Conservation (phyloP, 2,113 vertebrate genomes). For the Siphamia tubifer region DNA sequence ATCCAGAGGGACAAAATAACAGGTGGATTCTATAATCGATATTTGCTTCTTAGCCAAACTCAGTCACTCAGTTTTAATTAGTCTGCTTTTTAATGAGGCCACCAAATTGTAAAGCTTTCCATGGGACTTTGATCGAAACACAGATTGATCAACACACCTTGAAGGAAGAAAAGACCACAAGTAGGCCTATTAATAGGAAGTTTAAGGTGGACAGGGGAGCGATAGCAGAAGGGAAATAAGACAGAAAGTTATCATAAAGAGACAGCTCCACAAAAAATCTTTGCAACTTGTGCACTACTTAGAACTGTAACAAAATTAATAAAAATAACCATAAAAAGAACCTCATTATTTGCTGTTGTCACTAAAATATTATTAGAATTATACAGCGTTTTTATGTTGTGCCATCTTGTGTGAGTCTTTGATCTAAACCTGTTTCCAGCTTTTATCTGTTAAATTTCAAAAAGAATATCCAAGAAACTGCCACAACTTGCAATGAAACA, state of each 20-base stretch:
- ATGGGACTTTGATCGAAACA: background rate
- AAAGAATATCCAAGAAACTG: no score
- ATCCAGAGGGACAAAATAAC: background rate
- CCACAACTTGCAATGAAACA: no score
- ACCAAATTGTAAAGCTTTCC: background rate
- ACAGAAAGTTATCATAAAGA: background rate
- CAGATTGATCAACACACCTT: slow-evolving; percentile 4
- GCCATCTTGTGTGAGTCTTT: no score
- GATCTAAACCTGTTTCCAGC: no score
- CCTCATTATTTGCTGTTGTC: no score
- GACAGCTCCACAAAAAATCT: no score
- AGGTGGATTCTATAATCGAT: slow-evolving; percentile 24
- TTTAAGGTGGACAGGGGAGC: background rate
- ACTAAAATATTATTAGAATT: no score
- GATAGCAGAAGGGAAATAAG: background rate
- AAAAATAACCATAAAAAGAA: no score
- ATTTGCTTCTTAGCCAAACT: background rate
- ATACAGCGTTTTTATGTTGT: no score
- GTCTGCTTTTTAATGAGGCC: slow-evolving; percentile 30
- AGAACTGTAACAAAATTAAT: no score
- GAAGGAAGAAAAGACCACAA: background rate
- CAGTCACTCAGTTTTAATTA: slow-evolving; percentile 14
- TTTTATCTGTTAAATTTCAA: no score
- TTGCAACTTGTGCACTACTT: no score
- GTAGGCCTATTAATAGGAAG: background rate